Evolutionary conservation across 1,140 invertebrate genomes (phyloP).

Genomic region (Lucilia cuprina): DNA sequence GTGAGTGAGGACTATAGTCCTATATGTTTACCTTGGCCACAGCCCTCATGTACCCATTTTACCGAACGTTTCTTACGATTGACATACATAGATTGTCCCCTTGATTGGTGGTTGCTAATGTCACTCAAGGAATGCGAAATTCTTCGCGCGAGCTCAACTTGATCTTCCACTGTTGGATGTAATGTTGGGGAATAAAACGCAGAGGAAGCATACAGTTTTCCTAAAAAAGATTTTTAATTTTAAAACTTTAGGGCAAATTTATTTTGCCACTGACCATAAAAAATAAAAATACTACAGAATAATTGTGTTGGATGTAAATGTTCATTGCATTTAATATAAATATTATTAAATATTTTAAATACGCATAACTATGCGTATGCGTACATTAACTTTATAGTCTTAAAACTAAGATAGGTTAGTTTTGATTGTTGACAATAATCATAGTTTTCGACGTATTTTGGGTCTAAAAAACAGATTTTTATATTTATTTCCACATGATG

Average conservation of each 20-base stretch:
- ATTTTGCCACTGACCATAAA: neutral
- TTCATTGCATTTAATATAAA: no score
- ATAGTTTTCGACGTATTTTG: no score
- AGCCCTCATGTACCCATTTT: constrained; percentile 92
- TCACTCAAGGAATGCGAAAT: constrained; percentile 93
- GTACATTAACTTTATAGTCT: no score
- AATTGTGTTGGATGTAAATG: no score
- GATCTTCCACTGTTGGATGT: constrained; percentile 94
- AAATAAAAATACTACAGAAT: no score
- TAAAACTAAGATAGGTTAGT: no score
- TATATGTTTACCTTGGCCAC: constrained; percentile 49
- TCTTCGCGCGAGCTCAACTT: constrained; percentile 87
- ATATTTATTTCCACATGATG: no score
- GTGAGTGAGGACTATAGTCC: no score
- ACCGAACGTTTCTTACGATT: constrained; percentile 91
- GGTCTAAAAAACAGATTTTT: no score
- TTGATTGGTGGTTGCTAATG: constrained; percentile 87
- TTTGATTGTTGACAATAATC: no score
- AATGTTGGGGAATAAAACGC: constrained; percentile 88
- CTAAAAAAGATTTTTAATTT: constrained; percentile 62
- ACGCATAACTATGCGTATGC: no score
- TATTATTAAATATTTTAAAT: no score
- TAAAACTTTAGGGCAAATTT: neutral
- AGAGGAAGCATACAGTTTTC: constrained; percentile 91
- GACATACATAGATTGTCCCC: constrained; percentile 95